Conservation (phyloP, 2,888 invertebrate species). For the Gortyna flavago region DNA sequence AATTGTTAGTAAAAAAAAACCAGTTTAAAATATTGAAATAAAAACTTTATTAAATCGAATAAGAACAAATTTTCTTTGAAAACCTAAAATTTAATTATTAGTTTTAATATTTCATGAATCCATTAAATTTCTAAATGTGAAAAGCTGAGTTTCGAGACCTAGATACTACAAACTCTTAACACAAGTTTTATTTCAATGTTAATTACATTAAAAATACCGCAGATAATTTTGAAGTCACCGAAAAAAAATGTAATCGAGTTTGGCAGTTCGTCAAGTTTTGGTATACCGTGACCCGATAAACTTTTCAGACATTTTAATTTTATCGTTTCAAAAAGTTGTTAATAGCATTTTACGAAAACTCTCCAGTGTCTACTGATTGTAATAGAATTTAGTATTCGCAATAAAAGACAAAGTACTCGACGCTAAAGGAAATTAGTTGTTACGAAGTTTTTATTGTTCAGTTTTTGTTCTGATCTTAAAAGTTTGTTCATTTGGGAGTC, state of each 20-base stretch:
- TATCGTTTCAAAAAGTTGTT: slow-evolving; percentile 62
- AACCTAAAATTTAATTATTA: slow-evolving; percentile 1
- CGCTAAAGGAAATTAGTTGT: slow-evolving; percentile 66
- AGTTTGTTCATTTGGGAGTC: slow-evolving; percentile 44
- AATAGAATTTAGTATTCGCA: slow-evolving; percentile 66
- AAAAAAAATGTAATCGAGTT: slow-evolving; percentile 53
- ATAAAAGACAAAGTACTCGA: slow-evolving; percentile 64
- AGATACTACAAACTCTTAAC: slow-evolving; percentile 23
- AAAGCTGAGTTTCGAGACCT: slow-evolving; percentile 33
- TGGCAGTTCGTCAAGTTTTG: slow-evolving; percentile 48
- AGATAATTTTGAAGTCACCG: slow-evolving; percentile 42
- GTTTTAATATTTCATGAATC: slow-evolving; percentile 22
- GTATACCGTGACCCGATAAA: slow-evolving; percentile 56
- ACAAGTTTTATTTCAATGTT: slow-evolving; percentile 48
- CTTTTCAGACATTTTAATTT: slow-evolving; percentile 67
- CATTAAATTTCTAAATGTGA: slow-evolving; percentile 22
- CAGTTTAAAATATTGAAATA: background rate
- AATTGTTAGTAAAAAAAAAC: too few species aligned
- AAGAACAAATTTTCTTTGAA: slow-evolving; percentile 4
- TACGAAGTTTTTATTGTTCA: slow-evolving; percentile 58
- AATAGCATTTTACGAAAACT: slow-evolving; percentile 61
- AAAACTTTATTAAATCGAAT: background rate
- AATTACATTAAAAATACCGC: slow-evolving; percentile 49
- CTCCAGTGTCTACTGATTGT: slow-evolving; percentile 64
- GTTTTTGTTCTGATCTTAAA: slow-evolving; percentile 53